phyloP scores from a whole-genome alignment of 2,113 vertebrate genomes.

The Solenodon paradoxus region DNA sequence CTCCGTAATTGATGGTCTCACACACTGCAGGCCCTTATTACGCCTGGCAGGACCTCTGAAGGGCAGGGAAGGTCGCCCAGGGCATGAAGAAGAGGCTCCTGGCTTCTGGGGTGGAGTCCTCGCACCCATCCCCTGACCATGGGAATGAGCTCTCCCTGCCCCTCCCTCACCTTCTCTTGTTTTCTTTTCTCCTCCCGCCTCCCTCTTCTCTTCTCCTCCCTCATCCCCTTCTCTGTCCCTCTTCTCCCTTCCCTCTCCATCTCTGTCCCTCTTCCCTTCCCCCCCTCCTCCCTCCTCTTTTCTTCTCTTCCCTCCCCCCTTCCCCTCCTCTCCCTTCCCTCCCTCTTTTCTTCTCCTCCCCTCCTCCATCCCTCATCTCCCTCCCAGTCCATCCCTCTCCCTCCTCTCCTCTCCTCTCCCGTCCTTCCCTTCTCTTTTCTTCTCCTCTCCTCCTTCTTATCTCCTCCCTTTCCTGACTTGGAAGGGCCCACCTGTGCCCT shows the following conservation, averaged over 20 bases:
- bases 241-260: fast-evolving
- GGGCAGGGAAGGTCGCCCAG: not conserved
- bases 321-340: fast-evolving
- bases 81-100: not conserved
- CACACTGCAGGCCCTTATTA: conserved; percentile 46
- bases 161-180: fast-evolving
- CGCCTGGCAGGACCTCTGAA: conserved; percentile 27
- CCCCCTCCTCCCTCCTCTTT: no score
- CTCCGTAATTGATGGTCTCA: conserved; percentile 49
- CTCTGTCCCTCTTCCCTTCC: no score
- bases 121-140: not conserved
- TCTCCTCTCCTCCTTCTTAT: no score
- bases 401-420: fast-evolving
- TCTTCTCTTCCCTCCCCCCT: fast-evolving
- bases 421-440: no score
- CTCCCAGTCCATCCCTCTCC: no score
- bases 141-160: not conserved
- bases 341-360: fast-evolving
- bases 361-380: fast-evolving
- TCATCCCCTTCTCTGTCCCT: fast-evolving
- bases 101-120: not conserved
- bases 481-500: not conserved
- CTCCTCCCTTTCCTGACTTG: not conserved
- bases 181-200: no score
- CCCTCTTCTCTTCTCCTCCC: no score